A percentile compares a stretch with the other conserved stretches of the same genome.
Conservation (phyloP, 64 coral and sea anemone genomes). For the Hydrozoanthus tunicans region DNA sequence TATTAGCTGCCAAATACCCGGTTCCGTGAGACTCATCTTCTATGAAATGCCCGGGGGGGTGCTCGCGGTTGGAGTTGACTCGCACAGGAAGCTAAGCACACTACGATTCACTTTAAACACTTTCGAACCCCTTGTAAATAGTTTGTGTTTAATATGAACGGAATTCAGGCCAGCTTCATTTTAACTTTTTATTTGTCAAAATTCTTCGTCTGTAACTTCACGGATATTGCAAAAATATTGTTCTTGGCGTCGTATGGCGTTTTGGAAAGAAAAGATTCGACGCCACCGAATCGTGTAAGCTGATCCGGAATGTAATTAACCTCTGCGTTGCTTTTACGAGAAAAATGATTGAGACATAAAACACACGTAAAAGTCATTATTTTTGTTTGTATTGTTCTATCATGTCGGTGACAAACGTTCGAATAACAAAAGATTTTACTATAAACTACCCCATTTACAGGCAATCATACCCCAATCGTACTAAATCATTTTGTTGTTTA, state of each 20-base stretch:
- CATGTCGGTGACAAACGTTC: neutral
- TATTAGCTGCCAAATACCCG: no score
- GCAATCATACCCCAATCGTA: neutral
- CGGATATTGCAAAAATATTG: neutral
- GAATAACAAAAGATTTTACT: neutral
- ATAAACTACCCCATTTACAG: no score
- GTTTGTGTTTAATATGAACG: no score
- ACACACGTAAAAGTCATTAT: neutral
- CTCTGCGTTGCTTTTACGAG: neutral
- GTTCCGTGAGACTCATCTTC: no score
- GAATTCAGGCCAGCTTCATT: no score
- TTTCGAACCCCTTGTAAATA: no score
- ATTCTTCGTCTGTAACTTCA: neutral
- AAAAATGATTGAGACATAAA: neutral
- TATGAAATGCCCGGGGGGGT: no score
- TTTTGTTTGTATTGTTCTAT: conserved; percentile 10
- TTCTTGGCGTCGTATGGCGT: neutral
- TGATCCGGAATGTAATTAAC: neutral
- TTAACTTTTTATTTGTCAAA: neutral
- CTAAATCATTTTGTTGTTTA: neutral
- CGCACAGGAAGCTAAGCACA: no score
- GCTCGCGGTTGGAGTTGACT: no score
- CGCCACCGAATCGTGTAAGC: neutral
- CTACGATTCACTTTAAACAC: no score
- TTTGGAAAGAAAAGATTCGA: neutral